Conservation (phyloP, 2,888 invertebrate species). For the Xanthia togata region DNA sequence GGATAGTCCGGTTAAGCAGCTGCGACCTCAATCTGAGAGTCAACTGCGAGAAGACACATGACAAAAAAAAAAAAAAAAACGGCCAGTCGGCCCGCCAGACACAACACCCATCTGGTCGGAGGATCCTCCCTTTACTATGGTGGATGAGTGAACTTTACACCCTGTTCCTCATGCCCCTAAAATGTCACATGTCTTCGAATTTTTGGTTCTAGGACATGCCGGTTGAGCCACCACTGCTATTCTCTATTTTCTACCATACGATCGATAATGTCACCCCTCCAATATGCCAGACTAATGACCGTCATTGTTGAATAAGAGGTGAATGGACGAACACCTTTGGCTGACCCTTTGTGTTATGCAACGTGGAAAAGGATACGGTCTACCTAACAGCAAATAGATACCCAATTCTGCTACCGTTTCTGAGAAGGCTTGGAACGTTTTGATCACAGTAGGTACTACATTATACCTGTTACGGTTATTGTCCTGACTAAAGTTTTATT, state of each 20-base stretch:
- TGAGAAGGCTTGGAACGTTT: background rate
- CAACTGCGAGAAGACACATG: too few species aligned
- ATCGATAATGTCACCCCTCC: background rate
- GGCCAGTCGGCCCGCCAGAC: too few species aligned
- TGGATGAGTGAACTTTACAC: too few species aligned
- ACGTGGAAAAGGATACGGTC: background rate
- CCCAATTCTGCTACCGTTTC: background rate
- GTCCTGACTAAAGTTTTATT: background rate
- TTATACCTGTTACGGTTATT: background rate
- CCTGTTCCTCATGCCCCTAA: too few species aligned
- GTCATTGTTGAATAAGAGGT: background rate
- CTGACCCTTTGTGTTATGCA: background rate
- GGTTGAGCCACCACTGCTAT: too few species aligned
- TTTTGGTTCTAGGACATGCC: too few species aligned
- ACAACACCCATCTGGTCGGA: too few species aligned
- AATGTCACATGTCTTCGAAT: too few species aligned
- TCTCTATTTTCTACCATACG: background rate
- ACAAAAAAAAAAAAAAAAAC: too few species aligned
- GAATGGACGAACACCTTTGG: background rate
- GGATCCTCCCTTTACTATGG: too few species aligned
- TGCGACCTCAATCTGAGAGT: too few species aligned
- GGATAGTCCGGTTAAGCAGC: too few species aligned
- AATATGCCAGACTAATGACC: background rate
- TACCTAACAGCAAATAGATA: background rate
- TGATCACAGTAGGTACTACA: background rate